Conservation (phyloP, 2,888 invertebrate genomes). For the Boloria selene region DNA sequence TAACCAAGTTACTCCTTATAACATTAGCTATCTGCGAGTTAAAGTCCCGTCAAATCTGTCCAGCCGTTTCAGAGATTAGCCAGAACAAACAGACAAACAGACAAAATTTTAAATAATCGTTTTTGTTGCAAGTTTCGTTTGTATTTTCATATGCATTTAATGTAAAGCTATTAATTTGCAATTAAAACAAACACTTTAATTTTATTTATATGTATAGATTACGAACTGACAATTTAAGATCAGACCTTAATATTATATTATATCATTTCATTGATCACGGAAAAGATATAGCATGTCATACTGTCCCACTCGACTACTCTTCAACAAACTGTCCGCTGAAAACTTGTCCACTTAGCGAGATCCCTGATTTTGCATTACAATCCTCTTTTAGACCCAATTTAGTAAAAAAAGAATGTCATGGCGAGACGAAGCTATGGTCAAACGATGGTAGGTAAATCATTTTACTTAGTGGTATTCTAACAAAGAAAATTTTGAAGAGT, state of each 20-base stretch:
- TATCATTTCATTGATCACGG: background rate
- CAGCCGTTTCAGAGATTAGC: too few species aligned
- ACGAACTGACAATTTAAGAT: background rate
- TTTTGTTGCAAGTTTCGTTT: too few species aligned
- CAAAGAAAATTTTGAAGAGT: constrained; percentile 54
- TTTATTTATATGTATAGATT: too few species aligned
- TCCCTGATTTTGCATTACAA: constrained; percentile 16
- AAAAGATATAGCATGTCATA: constrained; percentile 1
- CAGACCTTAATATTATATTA: too few species aligned
- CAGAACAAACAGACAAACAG: too few species aligned
- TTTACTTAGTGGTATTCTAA: constrained; percentile 61
- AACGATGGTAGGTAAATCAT: constrained; percentile 44
- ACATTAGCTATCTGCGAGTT: too few species aligned
- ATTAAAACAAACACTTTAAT: too few species aligned
- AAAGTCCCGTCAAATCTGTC: too few species aligned
- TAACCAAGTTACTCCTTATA: too few species aligned
- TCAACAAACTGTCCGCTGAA: constrained; percentile 15
- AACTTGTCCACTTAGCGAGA: constrained; percentile 17
- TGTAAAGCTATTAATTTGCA: too few species aligned
- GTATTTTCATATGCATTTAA: too few species aligned
- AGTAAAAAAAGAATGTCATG: constrained; percentile 6
- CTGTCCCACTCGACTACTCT: constrained; percentile 17
- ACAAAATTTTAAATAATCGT: too few species aligned
- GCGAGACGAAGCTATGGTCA: constrained; percentile 14
- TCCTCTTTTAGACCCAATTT: constrained; percentile 1